Percentiles rank a stretch among this genome's conserved stretches.
Conservation (phyloP, 2,113 vertebrate genomes). For the Nipponia nippon region DNA sequence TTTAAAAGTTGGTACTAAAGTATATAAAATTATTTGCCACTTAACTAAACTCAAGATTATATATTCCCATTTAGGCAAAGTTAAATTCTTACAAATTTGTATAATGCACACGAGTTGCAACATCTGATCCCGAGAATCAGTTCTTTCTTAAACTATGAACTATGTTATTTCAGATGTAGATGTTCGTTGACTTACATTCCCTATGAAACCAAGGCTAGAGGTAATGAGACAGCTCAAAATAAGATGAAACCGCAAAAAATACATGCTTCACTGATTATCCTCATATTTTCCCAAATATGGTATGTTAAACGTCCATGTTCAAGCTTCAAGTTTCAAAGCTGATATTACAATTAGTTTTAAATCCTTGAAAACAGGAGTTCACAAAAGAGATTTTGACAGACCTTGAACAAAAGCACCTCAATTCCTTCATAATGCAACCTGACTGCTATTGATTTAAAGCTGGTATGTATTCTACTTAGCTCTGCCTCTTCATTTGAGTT, state of each 20-base stretch:
- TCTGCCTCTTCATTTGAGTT: background rate
- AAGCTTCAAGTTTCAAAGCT: background rate
- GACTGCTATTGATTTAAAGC: background rate
- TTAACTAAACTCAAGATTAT: background rate
- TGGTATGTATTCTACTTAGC: background rate
- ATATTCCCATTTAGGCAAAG: background rate
- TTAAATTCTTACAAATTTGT: background rate
- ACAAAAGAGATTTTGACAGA: background rate
- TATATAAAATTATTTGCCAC: background rate
- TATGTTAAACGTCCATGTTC: background rate
- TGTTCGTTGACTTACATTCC: background rate
- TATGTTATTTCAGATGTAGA: background rate
- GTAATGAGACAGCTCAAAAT: background rate
- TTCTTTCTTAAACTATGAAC: background rate
- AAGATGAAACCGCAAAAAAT: background rate
- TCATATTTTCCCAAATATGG: background rate
- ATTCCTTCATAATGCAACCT: background rate
- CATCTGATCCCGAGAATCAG: background rate
- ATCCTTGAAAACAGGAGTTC: background rate
- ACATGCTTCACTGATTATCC: background rate
- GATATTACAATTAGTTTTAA: background rate
- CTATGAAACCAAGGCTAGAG: background rate
- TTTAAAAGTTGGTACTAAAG: background rate
- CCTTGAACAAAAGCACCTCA: background rate
- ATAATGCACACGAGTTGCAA: accelerated